These are phyloP conservation scores for Rhagonycha lutea DNA, from an alignment of 2,888 invertebrate species.

Conservation along the genomic window DNA sequence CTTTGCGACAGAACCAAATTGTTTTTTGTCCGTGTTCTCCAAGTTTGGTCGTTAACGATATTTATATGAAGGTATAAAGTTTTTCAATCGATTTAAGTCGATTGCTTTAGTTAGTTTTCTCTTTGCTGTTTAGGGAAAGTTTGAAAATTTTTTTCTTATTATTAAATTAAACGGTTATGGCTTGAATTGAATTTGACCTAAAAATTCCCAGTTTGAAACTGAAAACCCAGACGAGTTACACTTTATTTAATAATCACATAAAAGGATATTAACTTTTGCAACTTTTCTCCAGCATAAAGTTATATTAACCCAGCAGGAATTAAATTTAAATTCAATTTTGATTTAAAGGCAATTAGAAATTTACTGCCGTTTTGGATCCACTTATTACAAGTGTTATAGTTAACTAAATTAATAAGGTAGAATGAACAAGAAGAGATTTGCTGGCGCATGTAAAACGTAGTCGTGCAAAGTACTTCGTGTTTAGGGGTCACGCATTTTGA, in stretches of 20 bases:
- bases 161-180: neutral
- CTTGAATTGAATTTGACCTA: neutral
- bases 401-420: conserved; percentile 16
- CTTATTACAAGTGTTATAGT: neutral
- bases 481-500: conserved; percentile 35
- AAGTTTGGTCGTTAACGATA: neutral
- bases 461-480: conserved; percentile 35
- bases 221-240: neutral
- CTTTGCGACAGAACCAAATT: neutral
- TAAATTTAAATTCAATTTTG: neutral
- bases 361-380: neutral
- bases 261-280: neutral
- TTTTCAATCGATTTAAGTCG: neutral
- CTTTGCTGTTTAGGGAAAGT: neutral
- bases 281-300: neutral
- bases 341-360: neutral
- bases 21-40: neutral
- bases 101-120: neutral
- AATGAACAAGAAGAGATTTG: conserved; percentile 20
- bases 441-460: conserved; percentile 32
- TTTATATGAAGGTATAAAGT: neutral
- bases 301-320: neutral
- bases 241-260: neutral
- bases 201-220: neutral
- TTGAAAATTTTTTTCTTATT: neutral